A percentile compares a stretch with the other conserved stretches of the same genome.
These are phyloP conservation scores for Turritopsis dohrnii DNA, from an alignment of 30 jellyfish, hydroid and myxozoan species.

Conservation along the genomic window DNA sequence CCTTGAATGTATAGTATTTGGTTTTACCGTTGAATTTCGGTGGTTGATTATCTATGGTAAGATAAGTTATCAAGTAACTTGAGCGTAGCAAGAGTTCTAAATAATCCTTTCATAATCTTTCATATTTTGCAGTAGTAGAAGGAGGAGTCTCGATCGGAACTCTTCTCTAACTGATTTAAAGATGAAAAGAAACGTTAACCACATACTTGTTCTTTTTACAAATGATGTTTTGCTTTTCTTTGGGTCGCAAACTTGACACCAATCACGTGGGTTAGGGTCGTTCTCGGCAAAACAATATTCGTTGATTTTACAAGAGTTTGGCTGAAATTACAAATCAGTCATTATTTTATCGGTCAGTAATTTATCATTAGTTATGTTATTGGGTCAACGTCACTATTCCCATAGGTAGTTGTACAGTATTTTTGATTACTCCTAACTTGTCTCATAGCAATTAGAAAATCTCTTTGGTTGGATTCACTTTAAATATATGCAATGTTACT, in stretches of 20 bases:
- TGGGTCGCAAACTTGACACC: slow-evolving; percentile 61
- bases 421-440: too few species aligned
- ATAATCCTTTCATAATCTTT: too few species aligned
- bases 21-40: slow-evolving; percentile 39
- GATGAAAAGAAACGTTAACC: too few species aligned
- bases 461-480: too few species aligned
- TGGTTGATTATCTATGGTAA: slow-evolving; percentile 36
- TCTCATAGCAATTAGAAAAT: too few species aligned
- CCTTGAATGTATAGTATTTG: slow-evolving; percentile 23
- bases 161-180: too few species aligned
- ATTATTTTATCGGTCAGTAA: not conserved
- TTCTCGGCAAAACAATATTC: slow-evolving; percentile 61
- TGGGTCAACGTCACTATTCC: too few species aligned
- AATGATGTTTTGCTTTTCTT: slow-evolving; percentile 26
- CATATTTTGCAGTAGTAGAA: too few species aligned
- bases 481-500: too few species aligned
- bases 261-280: slow-evolving; percentile 49
- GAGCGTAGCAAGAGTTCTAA: too few species aligned
- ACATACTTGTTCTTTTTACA: slow-evolving; percentile 49
- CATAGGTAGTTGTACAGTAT: too few species aligned
- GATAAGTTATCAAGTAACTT: not conserved
- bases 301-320: slow-evolving; percentile 47
- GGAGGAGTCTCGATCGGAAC: too few species aligned
- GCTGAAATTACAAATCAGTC: slow-evolving; percentile 28
- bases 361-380: not conserved